phyloP scores from a whole-genome alignment of 30 jellyfish, hydroid and myxozoan species.

The Sanderia malayensis region DNA sequence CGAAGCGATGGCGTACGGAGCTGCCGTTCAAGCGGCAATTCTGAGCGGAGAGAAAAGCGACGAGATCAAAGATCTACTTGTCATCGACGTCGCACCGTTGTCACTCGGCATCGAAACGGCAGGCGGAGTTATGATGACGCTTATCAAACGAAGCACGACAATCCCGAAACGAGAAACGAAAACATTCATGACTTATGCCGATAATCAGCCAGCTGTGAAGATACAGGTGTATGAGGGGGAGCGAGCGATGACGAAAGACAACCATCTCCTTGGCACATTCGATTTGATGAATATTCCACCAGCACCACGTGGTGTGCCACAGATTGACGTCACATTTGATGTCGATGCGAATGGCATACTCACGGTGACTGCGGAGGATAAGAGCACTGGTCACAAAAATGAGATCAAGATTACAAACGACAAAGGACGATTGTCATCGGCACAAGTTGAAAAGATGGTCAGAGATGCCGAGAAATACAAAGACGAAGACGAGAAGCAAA shows the following conservation, averaged over 20 bases:
- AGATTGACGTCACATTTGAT: constrained; percentile 95
- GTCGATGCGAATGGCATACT: constrained; percentile 89
- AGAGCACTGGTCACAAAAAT: constrained; percentile 68
- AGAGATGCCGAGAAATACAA: constrained; percentile 88
- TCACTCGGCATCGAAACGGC: constrained; percentile 95
- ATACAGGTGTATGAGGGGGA: constrained; percentile 94
- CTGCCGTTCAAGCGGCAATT: constrained; percentile 93
- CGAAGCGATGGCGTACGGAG: constrained; percentile 99
- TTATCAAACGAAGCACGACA: constrained; percentile 81
- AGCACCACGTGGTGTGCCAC: constrained; percentile 96
- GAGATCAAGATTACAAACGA: constrained; percentile 86
- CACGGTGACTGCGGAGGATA: constrained; percentile 86
- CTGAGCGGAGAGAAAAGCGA: constrained; percentile 76
- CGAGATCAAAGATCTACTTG: constrained; percentile 73
- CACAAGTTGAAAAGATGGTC: constrained; percentile 84
- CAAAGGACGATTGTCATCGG: constrained; percentile 76
- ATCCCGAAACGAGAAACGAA: constrained; percentile 78
- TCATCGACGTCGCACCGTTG: constrained; percentile 89
- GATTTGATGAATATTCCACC: constrained; percentile 85
- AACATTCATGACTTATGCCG: constrained; percentile 84
- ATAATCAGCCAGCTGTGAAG: constrained; percentile 86
- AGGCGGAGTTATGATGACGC: constrained; percentile 86
- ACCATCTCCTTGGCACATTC: constrained; percentile 79
- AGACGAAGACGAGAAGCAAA: constrained; percentile 75
- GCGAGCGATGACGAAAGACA: constrained; percentile 82